Conservation (phyloP, 2,888 invertebrate species). For the Adineta ricciae region DNA sequence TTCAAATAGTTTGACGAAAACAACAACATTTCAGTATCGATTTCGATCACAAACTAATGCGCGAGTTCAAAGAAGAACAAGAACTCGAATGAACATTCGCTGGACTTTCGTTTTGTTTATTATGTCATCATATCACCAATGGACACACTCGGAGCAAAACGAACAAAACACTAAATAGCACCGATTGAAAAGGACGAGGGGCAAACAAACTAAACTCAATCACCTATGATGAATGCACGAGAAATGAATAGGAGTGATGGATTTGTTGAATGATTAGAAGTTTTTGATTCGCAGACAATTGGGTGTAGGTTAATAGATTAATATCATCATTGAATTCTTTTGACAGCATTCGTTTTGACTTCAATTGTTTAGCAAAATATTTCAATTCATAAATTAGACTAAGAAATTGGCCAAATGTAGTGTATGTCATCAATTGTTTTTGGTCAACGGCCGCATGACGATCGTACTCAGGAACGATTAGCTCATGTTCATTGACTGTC, state of each 20-base stretch:
- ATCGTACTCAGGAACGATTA: neutral
- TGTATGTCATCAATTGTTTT: neutral
- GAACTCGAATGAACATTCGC: no score
- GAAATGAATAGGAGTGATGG: neutral
- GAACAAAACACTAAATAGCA: neutral
- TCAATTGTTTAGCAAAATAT: neutral
- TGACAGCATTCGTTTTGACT: neutral
- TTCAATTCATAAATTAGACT: neutral
- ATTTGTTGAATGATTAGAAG: neutral
- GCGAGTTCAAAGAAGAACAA: neutral
- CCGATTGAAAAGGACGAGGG: neutral
- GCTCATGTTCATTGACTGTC: neutral
- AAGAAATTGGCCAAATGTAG: neutral
- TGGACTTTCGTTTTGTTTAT: neutral
- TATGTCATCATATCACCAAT: neutral
- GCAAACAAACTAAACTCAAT: neutral
- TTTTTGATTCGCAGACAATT: neutral
- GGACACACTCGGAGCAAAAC: neutral
- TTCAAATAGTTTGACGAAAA: neutral
- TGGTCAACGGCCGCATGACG: neutral
- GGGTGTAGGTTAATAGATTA: neutral
- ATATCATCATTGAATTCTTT: slow-evolving; percentile 16
- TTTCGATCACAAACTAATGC: neutral
- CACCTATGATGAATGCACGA: neutral
- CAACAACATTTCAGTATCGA: neutral